phyloP scores from a whole-genome alignment of 1,140 invertebrate genomes.

The Archegozetes longisetosus region DNA sequence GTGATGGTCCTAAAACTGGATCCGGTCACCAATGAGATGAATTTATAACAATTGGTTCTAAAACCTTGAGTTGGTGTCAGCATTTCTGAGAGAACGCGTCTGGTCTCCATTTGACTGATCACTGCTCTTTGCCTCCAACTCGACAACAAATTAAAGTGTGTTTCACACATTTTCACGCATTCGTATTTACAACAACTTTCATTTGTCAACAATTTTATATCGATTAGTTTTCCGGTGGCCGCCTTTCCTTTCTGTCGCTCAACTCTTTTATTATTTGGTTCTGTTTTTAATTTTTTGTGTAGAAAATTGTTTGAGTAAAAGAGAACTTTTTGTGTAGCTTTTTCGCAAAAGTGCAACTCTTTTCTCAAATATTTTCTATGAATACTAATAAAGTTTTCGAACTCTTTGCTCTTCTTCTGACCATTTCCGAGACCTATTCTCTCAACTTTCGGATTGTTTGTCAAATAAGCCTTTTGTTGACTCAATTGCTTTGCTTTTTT shows the following conservation, averaged over 20 bases:
- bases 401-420: conserved; percentile 25
- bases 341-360: conserved; percentile 26
- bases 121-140: conserved; percentile 13
- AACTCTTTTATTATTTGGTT: conserved; percentile 22
- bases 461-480: conserved; percentile 19
- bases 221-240: conserved; percentile 20
- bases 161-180: conserved; percentile 26
- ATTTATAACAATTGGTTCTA: conserved; percentile 26
- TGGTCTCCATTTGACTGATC: conserved; percentile 25
- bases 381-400: conserved; percentile 26
- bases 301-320: conserved; percentile 31
- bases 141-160: not conserved
- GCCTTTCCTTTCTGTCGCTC: conserved; percentile 23
- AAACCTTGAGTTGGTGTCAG: conserved; percentile 27
- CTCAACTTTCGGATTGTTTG: not conserved
- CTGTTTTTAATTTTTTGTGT: conserved; percentile 28
- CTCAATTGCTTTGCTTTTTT: conserved; percentile 21
- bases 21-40: conserved; percentile 25
- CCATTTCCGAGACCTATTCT: conserved; percentile 27
- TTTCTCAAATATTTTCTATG: conserved; percentile 23
- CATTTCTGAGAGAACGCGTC: conserved; percentile 30
- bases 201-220: conserved; percentile 20
- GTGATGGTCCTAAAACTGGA: conserved; percentile 24
- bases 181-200: conserved; percentile 25
- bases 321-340: conserved; percentile 26